phyloP scores from a whole-genome alignment of 2,888 invertebrate genomes.

The Drosophila histrio region DNA sequence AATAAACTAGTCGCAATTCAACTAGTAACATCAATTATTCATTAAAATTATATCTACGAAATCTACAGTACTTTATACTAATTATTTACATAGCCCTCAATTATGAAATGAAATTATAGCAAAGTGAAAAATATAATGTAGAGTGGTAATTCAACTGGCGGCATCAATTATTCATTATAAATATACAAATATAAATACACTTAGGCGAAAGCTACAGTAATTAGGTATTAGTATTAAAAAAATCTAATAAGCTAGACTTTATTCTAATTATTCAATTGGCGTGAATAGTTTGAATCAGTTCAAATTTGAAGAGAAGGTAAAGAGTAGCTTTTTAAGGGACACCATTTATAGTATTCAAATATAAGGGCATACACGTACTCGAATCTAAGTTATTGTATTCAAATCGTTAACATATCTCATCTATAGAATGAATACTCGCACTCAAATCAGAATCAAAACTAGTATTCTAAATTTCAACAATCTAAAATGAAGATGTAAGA shows the following conservation, averaged over 20 bases:
- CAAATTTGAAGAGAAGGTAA: not conserved
- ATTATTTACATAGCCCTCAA: not conserved
- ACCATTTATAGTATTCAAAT: too few relatives aligned
- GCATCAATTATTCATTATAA: slow-evolving; percentile 50
- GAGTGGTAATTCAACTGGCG: slow-evolving; percentile 24
- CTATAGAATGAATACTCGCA: too few relatives aligned
- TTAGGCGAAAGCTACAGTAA: not conserved
- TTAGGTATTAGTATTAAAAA: too few relatives aligned
- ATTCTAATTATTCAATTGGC: not conserved
- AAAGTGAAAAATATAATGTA: not conserved
- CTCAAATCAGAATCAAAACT: too few relatives aligned
- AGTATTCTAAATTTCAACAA: too few relatives aligned
- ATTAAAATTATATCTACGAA: slow-evolving; percentile 25
- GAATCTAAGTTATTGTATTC: too few relatives aligned
- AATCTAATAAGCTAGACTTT: not conserved
- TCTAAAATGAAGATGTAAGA: too few relatives aligned
- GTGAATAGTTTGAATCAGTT: not conserved
- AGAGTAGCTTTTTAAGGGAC: not conserved
- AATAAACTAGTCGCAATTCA: slow-evolving; percentile 24
- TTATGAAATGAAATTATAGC: not conserved
- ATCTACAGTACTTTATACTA: not conserved
- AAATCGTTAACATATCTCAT: too few relatives aligned
- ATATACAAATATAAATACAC: not conserved
- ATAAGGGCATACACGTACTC: too few relatives aligned
- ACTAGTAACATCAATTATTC: slow-evolving; percentile 46